phyloP scores from a whole-genome alignment of 1,140 invertebrate species.

The Drosophila biarmipes region DNA sequence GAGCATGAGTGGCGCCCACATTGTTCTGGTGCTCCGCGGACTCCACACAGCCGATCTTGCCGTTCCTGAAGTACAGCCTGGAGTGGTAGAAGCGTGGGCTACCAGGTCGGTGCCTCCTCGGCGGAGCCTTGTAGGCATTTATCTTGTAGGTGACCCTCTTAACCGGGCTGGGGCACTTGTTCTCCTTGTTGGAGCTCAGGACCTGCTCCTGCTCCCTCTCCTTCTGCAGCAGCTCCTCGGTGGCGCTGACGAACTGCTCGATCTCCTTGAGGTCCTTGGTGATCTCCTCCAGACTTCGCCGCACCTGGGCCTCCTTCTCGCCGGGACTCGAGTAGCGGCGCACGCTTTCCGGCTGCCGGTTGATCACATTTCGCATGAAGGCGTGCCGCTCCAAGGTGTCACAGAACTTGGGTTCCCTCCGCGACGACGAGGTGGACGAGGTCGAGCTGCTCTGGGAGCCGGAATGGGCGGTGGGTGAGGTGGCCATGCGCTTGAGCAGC shows the following conservation, averaged over 20 bases:
- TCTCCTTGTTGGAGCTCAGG: conserved; percentile 72
- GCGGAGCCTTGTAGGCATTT: conserved; percentile 69
- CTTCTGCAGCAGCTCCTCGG: conserved; percentile 70
- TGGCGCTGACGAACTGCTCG: conserved; percentile 81
- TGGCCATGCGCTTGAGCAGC: conserved; percentile 68
- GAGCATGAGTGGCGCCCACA: conserved; percentile 78
- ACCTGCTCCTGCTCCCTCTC: conserved; percentile 60
- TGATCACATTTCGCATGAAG: conserved; percentile 80
- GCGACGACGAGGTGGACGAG: conserved; percentile 12
- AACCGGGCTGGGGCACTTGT: conserved; percentile 72
- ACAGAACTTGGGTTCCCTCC: conserved; percentile 66
- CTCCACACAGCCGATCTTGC: conserved; percentile 80
- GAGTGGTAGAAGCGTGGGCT: conserved; percentile 78
- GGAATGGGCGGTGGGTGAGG: conserved; percentile 23
- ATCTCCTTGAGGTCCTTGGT: conserved; percentile 81
- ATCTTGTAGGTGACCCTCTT: conserved; percentile 77
- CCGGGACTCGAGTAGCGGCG: conserved; percentile 75
- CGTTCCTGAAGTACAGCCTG: conserved; percentile 80
- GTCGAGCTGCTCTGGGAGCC: conserved; percentile 15
- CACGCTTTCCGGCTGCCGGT: conserved; percentile 60
- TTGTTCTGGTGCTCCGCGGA: conserved; percentile 74
- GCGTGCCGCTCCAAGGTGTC: conserved; percentile 78
- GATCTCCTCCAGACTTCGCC: conserved; percentile 82
- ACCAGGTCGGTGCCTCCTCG: conserved; percentile 57
- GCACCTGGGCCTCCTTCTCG: conserved; percentile 74